Evolutionary conservation across 2,888 invertebrate genomes (phyloP), one percentile per base, ranked within the genome.

Genomic region (Idaea straminata): DNA sequence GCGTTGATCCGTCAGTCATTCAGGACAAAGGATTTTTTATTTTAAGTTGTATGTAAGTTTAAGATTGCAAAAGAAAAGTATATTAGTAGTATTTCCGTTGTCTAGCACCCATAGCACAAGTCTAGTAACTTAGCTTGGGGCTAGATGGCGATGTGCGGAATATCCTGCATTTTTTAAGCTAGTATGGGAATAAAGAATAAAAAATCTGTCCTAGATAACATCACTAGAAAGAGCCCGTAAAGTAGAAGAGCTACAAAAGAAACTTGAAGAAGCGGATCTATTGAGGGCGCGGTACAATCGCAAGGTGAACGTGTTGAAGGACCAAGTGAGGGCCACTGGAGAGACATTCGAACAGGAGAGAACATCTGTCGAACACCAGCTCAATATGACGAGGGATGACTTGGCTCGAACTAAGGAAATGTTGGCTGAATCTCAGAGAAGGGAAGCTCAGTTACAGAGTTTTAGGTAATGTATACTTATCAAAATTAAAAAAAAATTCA

Each of bases 151-250:
- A n/a, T n/a, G n/a, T n/a, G n/a, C n/a, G n/a, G n/a, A n/a, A n/a
- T n/a, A n/a, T n/a, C n/a, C n/a, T n/a, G n/a, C n/a, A n/a, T n/a
- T n/a, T n/a, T n/a, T n/a, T n/a, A n/a, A n/a, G n/a, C n/a, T n/a
- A n/a, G n/a, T n/a, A n/a, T n/a, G n/a, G n/a, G n/a, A n/a, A n/a
- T n/a, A n/a, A n/a, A n/a, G n/a, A 25, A 25, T 13, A 16, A 47
- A 63, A 61, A 38, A 62, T 38, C 10, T 59, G 47, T 25, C 64
- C 60, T 83, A 97, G 97, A 96, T 97, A 77, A 96, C 96, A 16
- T 95, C 97, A 0, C 82, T 97, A 75, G 97, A 98, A 83, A 94
- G 97, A 38, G 96, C 96, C 1, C 94, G 97, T 35, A 97, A 97
- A 88, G 94, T 97, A 64, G 97, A 97, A 80, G 97, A 97, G 69